A percentile compares a stretch with the other conserved stretches of the same genome.
Conservation (phyloP, 2,888 invertebrate genomes). For the Stenodera caucasica region DNA sequence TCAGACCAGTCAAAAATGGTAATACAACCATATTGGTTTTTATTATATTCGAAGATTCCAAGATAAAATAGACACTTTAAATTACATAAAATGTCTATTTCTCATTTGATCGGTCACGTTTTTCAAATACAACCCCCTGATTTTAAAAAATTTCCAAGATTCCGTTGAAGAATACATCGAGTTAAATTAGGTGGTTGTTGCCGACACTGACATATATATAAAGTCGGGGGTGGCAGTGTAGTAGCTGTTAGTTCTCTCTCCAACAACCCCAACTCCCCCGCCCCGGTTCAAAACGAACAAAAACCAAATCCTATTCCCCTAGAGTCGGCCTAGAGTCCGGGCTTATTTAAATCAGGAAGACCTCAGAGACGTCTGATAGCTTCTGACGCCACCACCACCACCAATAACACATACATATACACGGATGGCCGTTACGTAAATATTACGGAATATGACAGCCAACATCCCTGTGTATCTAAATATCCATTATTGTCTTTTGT, state of each 20-base stretch:
- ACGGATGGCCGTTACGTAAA: conserved; percentile 51
- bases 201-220: conserved; percentile 55
- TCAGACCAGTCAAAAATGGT: conserved; percentile 55
- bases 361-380: conserved; percentile 55
- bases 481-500: conserved; percentile 6
- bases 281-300: conserved; percentile 40
- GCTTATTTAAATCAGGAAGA: conserved; percentile 56
- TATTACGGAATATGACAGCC: conserved; percentile 40
- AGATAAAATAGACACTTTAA: conserved; percentile 47
- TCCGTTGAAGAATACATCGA: conserved; percentile 47
- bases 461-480: conserved; percentile 2
- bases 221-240: no score
- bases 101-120: conserved; percentile 42
- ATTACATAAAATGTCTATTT: conserved; percentile 45
- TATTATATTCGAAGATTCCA: conserved; percentile 42
- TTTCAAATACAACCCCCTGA: conserved; percentile 32
- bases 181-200: conserved; percentile 51
- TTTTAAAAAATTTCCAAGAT: conserved; percentile 38
- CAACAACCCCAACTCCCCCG: neutral
- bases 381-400: conserved; percentile 49
- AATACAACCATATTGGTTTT: conserved; percentile 52
- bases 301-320: conserved; percentile 55
- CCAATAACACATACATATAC: neutral
- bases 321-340: conserved; percentile 51
- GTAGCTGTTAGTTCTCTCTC: no score